Conservation (phyloP, 1,140 invertebrate genomes). For the Mizuhopecten yessoensis region DNA sequence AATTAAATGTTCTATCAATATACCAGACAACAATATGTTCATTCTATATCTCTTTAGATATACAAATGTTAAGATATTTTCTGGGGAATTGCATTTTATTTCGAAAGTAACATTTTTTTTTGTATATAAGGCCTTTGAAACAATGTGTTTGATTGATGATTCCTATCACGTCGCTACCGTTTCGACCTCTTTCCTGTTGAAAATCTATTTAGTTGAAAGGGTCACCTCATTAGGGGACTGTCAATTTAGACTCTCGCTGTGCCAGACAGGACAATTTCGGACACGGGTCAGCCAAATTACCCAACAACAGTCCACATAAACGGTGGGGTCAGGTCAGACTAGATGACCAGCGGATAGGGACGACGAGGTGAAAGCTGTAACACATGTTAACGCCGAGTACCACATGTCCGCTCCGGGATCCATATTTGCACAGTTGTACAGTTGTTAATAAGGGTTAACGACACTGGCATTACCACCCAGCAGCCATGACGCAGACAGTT, state of each 20-base stretch:
- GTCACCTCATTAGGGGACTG: not conserved
- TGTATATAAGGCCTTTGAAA: not conserved
- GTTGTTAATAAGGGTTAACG: too few relatives aligned
- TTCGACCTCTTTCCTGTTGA: not conserved
- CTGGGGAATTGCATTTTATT: too few relatives aligned
- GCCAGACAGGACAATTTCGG: not conserved
- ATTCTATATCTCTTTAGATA: too few relatives aligned
- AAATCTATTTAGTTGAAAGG: not conserved
- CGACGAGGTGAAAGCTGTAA: not conserved
- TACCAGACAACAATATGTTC: too few relatives aligned
- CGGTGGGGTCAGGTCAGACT: slow-evolving; percentile 12
- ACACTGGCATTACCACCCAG: too few relatives aligned
- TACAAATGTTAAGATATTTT: too few relatives aligned
- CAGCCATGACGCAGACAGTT: too few relatives aligned
- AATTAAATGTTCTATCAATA: too few relatives aligned
- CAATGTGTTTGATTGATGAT: not conserved
- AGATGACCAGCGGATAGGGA: not conserved
- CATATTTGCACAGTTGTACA: not conserved
- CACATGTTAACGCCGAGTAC: not conserved
- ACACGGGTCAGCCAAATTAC: slow-evolving; percentile 22
- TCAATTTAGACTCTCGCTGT: not conserved
- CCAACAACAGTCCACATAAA: too few relatives aligned
- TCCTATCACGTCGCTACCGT: not conserved
- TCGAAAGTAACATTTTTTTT: too few relatives aligned
- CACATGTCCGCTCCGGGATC: not conserved